Conservation (phyloP, 2,113 vertebrate species). For the Thinocorus orbignyianus region DNA sequence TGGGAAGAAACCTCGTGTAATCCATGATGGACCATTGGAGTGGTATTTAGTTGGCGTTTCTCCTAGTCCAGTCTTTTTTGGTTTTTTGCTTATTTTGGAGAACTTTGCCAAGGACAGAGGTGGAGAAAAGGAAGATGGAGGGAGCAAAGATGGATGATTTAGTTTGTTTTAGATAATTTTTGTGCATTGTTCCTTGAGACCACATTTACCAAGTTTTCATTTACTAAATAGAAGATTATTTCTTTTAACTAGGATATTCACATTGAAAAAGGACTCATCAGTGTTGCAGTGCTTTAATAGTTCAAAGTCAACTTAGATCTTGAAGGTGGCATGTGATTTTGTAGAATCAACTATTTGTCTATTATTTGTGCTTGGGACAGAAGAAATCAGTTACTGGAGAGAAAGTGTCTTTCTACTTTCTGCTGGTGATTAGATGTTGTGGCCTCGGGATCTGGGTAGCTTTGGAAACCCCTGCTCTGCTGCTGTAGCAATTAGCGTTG, state of each 20-base stretch:
- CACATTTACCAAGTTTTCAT: not conserved
- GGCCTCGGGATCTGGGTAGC: not conserved
- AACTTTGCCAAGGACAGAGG: not conserved
- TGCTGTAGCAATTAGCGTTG: not conserved
- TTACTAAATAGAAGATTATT: not conserved
- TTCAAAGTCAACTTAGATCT: not conserved
- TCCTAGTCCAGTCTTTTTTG: not conserved
- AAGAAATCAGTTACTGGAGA: not conserved
- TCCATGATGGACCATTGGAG: not conserved
- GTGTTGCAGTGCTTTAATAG: not conserved
- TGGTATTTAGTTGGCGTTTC: not conserved
- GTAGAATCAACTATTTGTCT: not conserved
- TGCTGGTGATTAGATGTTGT: not conserved
- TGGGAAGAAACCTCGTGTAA: not conserved
- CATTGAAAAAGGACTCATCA: not conserved
- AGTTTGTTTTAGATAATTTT: not conserved
- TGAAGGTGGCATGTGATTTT: not conserved
- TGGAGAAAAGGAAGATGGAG: not conserved
- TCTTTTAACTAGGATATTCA: not conserved
- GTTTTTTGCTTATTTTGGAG: not conserved
- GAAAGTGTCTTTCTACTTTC: not conserved
- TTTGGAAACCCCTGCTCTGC: not conserved
- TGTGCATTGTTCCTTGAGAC: not conserved
- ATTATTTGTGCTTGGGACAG: not conserved
- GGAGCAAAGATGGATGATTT: not conserved